Evolutionary conservation across 2,888 invertebrate genomes (phyloP).

Genomic region (Cantharis lateralis): DNA sequence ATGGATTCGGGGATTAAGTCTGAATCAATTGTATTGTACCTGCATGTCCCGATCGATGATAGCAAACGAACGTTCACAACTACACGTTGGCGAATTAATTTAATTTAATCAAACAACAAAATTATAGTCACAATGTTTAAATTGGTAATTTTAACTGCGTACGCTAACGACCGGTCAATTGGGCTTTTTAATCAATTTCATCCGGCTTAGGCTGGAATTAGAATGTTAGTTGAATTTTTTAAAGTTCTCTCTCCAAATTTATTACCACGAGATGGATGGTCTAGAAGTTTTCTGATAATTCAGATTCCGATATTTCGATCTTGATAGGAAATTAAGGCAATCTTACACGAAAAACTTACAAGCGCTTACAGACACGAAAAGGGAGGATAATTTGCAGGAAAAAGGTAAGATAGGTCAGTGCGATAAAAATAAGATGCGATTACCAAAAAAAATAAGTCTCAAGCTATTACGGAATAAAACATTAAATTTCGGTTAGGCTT

Average conservation of each 20-base stretch:
- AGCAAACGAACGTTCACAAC: background rate
- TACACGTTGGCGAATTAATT: background rate
- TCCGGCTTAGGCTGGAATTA: background rate
- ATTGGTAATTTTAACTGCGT: background rate
- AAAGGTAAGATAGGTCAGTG: background rate
- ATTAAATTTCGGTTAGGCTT: background rate
- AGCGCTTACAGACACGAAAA: background rate
- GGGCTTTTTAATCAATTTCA: background rate
- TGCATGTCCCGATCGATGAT: background rate
- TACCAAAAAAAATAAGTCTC: background rate
- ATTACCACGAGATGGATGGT: no score
- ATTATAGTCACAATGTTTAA: background rate
- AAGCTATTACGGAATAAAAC: background rate
- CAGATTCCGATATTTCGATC: background rate
- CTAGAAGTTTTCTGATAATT: background rate
- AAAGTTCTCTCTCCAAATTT: background rate
- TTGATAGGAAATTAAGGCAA: background rate
- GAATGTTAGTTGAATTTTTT: background rate
- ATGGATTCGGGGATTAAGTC: slow-evolving; percentile 1
- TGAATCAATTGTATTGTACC: background rate
- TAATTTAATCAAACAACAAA: background rate
- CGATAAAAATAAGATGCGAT: background rate
- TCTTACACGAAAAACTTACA: background rate
- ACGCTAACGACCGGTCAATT: background rate
- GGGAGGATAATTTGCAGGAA: background rate